phyloP scores from a whole-genome alignment of 2,113 vertebrate species.

The Sylvicapra grimmia region DNA sequence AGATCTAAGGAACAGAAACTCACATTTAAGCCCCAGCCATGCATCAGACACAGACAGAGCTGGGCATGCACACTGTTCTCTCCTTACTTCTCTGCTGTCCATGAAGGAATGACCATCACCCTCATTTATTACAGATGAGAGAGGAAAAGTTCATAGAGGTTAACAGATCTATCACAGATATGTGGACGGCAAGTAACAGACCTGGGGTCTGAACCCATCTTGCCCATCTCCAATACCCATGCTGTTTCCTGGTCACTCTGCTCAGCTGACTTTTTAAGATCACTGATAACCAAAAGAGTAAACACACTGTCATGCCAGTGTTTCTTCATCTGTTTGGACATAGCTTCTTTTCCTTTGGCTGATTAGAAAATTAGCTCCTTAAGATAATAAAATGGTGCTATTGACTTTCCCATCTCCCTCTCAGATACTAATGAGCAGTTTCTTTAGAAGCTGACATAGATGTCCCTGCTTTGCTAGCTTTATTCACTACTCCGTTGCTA shows the following conservation, averaged over 20 bases:
- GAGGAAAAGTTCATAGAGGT: not conserved
- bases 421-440: not conserved
- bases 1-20: not conserved
- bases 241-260: not conserved
- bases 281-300: not conserved
- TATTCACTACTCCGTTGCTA: not conserved
- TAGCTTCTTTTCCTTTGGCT: not conserved
- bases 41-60: not conserved
- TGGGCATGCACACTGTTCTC: not conserved
- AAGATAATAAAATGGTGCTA: not conserved
- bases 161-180: not conserved
- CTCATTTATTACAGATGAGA: not conserved
- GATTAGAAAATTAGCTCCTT: not conserved
- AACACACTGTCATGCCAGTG: not conserved
- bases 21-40: not conserved
- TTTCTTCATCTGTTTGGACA: not conserved
- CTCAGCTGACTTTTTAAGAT: not conserved
- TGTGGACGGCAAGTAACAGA: not conserved
- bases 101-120: not conserved
- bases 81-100: not conserved
- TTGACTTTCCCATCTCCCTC: not conserved
- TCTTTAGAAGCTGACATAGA: not conserved
- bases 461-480: not conserved
- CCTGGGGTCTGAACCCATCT: not conserved
- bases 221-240: not conserved